phyloP scores from a whole-genome alignment of 2,888 invertebrate genomes.

The Portevinia maculata region DNA sequence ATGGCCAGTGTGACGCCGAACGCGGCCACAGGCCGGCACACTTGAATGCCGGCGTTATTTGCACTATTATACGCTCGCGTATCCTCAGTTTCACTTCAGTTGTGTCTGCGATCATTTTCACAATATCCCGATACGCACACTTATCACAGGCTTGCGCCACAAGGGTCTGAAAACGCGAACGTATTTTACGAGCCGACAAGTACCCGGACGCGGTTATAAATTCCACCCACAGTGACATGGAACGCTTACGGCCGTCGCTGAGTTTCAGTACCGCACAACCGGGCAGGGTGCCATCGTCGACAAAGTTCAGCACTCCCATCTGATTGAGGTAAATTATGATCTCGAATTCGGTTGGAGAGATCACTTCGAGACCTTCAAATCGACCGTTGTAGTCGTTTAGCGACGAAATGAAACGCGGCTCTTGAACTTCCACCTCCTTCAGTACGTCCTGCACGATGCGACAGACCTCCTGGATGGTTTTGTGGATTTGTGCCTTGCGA shows the following conservation, averaged over 20 bases:
- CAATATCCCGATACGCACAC: conserved; percentile 95
- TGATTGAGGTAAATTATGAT: conserved; percentile 97
- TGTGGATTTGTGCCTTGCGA: conserved; percentile 92
- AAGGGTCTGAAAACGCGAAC: conserved; percentile 95
- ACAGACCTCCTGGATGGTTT: conserved; percentile 95
- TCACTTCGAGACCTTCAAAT: conserved; percentile 95
- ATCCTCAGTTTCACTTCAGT: conserved; percentile 96
- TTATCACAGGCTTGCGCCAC: conserved; percentile 97
- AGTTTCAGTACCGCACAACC: conserved; percentile 97
- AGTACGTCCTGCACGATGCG: conserved; percentile 97
- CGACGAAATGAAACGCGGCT: conserved; percentile 96
- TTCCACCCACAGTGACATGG: conserved; percentile 99
- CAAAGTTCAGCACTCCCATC: conserved; percentile 99
- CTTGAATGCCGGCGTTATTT: conserved; percentile 97
- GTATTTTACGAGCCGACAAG: conserved; percentile 96
- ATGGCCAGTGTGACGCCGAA: conserved; percentile 97
- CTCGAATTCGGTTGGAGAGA: conserved; percentile 97
- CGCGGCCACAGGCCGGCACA: conserved; percentile 97
- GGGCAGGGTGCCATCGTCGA: conserved; percentile 96
- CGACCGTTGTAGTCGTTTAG: conserved; percentile 94
- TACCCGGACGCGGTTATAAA: conserved; percentile 99
- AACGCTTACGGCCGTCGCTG: conserved; percentile 97
- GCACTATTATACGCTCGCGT: conserved; percentile 95
- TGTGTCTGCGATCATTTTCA: conserved; percentile 97
- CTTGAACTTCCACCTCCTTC: conserved; percentile 97